These are phyloP conservation scores for Urocyon cinereoargenteus DNA, from an alignment of 2,797 vertebrate genomes.

Conservation along the genomic window DNA sequence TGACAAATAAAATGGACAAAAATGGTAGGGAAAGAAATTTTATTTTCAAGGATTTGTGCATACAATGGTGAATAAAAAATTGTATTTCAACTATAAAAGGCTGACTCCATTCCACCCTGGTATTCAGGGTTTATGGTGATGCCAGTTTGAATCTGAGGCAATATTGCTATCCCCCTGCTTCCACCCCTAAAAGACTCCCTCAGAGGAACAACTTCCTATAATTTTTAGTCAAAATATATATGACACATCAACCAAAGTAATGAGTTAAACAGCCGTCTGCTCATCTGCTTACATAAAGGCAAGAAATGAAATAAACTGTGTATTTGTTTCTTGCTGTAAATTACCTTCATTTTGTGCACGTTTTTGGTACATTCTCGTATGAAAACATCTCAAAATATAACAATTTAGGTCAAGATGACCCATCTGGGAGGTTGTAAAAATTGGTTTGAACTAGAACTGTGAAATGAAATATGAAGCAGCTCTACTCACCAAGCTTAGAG, in stretches of 20 bases:
- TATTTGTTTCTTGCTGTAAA: slow-evolving; percentile 50
- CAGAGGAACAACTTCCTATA: slow-evolving; percentile 36
- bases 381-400: slow-evolving; percentile 70
- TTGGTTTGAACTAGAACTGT: slow-evolving; percentile 34
- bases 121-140: slow-evolving; percentile 21
- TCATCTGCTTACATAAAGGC: slow-evolving; percentile 57
- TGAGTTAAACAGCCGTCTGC: slow-evolving; percentile 49
- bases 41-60: slow-evolving; percentile 82
- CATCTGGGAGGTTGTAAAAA: slow-evolving; percentile 14
- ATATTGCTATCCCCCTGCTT: slow-evolving; percentile 27
- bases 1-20: slow-evolving; percentile 64
- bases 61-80: slow-evolving; percentile 72
- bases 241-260: slow-evolving; percentile 60
- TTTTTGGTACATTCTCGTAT: slow-evolving; percentile 73
- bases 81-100: slow-evolving; percentile 77
- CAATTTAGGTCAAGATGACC: slow-evolving; percentile 43
- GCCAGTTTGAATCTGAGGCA: slow-evolving; percentile 47
- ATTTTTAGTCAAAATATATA: slow-evolving; percentile 52
- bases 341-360: slow-evolving; percentile 32
- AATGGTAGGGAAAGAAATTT: slow-evolving; percentile 74
- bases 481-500: slow-evolving; percentile 59
- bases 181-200: background rate
- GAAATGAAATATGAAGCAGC: slow-evolving; percentile 50
- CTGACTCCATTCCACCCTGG: slow-evolving; percentile 52
- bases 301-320: slow-evolving; percentile 59